A percentile compares a stretch with the other conserved stretches of the same genome.
Evolutionary conservation across 2,888 invertebrate genomes (phyloP).

Genomic region (Nasonia oneida): DNA sequence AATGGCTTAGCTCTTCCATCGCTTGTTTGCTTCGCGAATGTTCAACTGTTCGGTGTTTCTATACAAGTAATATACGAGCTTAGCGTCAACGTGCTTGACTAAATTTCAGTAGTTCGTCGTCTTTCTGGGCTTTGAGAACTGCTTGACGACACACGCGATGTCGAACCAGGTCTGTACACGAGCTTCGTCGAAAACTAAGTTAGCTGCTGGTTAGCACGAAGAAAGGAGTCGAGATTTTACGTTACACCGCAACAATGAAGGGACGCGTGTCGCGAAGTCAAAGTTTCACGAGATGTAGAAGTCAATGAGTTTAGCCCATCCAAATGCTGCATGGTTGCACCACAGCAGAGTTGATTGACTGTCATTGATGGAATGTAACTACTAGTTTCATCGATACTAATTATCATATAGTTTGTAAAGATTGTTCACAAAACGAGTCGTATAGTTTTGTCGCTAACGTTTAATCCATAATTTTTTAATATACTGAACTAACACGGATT

Average conservation of each 20-base stretch:
- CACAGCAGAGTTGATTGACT: background rate
- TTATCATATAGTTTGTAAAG: no score
- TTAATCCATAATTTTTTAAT: no score
- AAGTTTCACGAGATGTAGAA: background rate
- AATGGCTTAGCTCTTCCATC: background rate
- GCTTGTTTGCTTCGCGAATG: conserved; percentile 40
- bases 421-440: no score
- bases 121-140: background rate
- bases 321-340: background rate
- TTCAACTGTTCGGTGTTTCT: conserved; percentile 16
- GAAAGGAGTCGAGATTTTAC: background rate
- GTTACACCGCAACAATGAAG: background rate
- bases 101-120: background rate
- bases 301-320: background rate
- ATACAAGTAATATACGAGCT: background rate
- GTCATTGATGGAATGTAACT: no score
- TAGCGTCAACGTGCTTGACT: background rate
- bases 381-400: no score
- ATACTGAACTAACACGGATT: background rate
- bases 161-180: conserved; percentile 26
- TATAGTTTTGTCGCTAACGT: no score
- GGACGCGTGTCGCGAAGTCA: no score
- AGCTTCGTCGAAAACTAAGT: background rate
- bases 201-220: background rate
- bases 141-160: conserved; percentile 15